These are phyloP conservation scores for Drosophila parabipectinata DNA, from an alignment of 1,140 invertebrate genomes.

Conservation along the genomic window DNA sequence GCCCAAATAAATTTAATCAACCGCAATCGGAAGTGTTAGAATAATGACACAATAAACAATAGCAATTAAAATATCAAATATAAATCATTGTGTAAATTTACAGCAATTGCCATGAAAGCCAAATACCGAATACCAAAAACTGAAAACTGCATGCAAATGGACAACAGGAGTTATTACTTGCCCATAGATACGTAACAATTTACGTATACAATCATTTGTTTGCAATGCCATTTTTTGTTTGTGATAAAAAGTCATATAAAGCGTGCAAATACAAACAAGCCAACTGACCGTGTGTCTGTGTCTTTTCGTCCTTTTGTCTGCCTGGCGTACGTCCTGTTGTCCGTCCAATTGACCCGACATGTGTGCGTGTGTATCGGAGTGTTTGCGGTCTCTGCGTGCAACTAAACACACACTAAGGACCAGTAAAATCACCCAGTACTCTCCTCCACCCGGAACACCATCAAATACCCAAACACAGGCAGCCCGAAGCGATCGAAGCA, in stretches of 20 bases:
- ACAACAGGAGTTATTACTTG: constrained; percentile 43
- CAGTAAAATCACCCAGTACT: constrained; percentile 19
- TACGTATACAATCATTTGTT: constrained; percentile 27
- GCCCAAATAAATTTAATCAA: constrained; percentile 79
- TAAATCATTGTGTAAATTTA: constrained; percentile 80
- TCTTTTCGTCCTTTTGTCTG: constrained; percentile 15
- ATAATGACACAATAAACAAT: constrained; percentile 83
- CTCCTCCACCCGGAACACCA: neutral
- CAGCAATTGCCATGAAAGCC: constrained; percentile 67
- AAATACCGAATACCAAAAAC: constrained; percentile 29
- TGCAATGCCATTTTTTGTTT: constrained; percentile 28
- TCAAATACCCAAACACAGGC: neutral
- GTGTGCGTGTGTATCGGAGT: constrained; percentile 24
- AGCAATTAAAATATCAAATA: constrained; percentile 82
- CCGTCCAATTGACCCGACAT: constrained; percentile 18
- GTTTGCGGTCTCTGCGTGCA: constrained; percentile 37
- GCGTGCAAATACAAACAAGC: constrained; percentile 62
- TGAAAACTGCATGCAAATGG: constrained; percentile 60
- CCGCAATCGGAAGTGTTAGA: constrained; percentile 81
- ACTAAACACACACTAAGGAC: constrained; percentile 54
- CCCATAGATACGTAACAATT: constrained; percentile 40
- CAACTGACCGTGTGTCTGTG: constrained; percentile 19
- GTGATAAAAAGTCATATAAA: constrained; percentile 71
- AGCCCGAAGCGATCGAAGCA: constrained; percentile 35
- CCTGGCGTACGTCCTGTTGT: constrained; percentile 3